Percentiles rank a stretch among this genome's conserved stretches.
Evolutionary conservation across 2,888 invertebrate species (phyloP).

Genomic region (Caenorhabditis macrosperma): DNA sequence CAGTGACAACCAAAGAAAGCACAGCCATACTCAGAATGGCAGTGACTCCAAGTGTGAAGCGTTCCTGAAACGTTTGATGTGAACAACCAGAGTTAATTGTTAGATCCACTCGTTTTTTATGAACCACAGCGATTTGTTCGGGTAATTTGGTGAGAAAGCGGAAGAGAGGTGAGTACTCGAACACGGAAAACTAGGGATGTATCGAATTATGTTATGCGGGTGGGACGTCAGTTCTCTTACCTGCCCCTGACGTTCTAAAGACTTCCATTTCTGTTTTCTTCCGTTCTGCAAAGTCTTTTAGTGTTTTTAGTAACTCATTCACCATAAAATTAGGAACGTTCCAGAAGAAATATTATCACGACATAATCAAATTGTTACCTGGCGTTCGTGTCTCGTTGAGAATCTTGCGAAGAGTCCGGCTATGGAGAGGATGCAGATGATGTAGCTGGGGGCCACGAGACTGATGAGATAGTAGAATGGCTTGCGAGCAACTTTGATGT

Average conservation of each 20-base stretch:
- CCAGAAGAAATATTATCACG: no score
- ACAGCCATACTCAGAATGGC: slow-evolving; percentile 76
- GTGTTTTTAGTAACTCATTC: no score
- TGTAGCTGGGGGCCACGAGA: slow-evolving; percentile 73
- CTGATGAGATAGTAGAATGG: slow-evolving; percentile 74
- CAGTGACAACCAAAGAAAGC: slow-evolving; percentile 73
- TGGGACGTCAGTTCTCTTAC: slow-evolving; percentile 7
- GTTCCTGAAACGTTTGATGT: slow-evolving; percentile 73
- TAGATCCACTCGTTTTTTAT: no score
- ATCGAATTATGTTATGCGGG: no score
- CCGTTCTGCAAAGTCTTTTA: slow-evolving; percentile 3
- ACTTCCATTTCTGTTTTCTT: background rate
- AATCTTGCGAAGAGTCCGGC: slow-evolving; percentile 75
- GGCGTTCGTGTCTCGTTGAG: slow-evolving; percentile 73
- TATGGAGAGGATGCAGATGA: slow-evolving; percentile 73
- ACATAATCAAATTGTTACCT: slow-evolving; percentile 49
- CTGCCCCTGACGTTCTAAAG: slow-evolving; percentile 26
- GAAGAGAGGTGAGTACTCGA: slow-evolving; percentile 1
- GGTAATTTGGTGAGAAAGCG: slow-evolving; percentile 36
- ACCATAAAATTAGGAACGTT: no score
- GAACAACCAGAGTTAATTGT: no score
- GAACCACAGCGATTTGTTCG: no score
- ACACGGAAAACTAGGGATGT: no score
- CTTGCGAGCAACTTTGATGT: slow-evolving; percentile 69
- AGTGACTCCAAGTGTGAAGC: slow-evolving; percentile 76